These are phyloP conservation scores for rabbit (Oryctolagus cuniculus) DNA, from an alignment of 2,113 vertebrate species.

Conservation along the genomic window DNA sequence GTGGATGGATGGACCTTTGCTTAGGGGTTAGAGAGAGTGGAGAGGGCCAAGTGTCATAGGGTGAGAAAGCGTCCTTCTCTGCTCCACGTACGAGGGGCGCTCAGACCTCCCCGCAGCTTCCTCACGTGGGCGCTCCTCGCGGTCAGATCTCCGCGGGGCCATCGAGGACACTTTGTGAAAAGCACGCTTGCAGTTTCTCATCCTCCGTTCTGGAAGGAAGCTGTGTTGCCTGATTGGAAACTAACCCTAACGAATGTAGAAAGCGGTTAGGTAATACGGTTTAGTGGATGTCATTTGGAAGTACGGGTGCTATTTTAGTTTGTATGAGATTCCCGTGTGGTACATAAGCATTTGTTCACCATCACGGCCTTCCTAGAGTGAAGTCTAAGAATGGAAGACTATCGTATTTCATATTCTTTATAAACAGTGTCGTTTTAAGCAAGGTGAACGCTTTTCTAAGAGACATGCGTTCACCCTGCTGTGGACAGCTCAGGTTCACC, in stretches of 20 bases:
- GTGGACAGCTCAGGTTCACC: background rate
- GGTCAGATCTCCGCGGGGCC: background rate
- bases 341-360: slow-evolving; percentile 18
- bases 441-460: slow-evolving; percentile 5
- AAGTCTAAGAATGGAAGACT: slow-evolving; percentile 12
- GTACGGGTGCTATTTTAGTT: slow-evolving; percentile 11
- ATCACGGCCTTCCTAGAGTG: slow-evolving; percentile 13
- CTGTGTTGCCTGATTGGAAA: slow-evolving; percentile 30
- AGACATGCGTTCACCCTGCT: background rate
- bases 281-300: background rate
- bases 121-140: no score
- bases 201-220: background rate
- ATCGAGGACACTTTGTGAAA: background rate
- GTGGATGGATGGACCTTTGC: background rate
- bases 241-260: background rate
- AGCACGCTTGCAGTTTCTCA: background rate
- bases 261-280: slow-evolving; percentile 1
- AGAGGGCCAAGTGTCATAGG: background rate
- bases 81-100: background rate
- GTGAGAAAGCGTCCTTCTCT: background rate
- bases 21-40: background rate
- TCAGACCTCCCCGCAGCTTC: background rate
- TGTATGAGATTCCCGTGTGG: background rate
- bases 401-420: background rate
- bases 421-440: slow-evolving; percentile 22